These are phyloP conservation scores for Candidula unifasciata DNA, from an alignment of 2,888 invertebrate genomes.

Conservation along the genomic window DNA sequence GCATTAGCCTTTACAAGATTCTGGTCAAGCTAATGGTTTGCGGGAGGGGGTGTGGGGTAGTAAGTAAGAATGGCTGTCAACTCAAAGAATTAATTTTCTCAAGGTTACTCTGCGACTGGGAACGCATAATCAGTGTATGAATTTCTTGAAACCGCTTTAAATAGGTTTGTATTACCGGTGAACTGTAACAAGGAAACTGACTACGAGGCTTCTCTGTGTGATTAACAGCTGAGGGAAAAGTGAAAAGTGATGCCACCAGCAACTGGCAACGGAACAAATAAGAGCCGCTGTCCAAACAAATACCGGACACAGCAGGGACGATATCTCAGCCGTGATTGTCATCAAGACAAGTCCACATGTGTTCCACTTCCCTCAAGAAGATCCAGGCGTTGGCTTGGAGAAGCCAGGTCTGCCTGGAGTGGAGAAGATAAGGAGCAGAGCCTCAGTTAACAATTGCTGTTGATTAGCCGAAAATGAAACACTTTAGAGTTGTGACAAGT, in stretches of 20 bases:
- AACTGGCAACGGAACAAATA: neutral
- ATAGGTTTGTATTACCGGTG: neutral
- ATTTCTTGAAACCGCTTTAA: neutral
- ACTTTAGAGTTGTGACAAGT: too few relatives aligned
- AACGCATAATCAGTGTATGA: neutral
- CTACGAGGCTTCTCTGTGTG: neutral
- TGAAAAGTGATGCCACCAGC: neutral
- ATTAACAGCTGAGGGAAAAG: neutral
- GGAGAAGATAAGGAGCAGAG: too few relatives aligned
- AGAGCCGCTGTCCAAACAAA: neutral
- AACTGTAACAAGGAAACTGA: neutral
- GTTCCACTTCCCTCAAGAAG: conserved; percentile 13
- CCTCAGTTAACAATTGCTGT: too few relatives aligned
- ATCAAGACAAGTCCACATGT: conserved; percentile 24
- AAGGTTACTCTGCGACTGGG: too few relatives aligned
- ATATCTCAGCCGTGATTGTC: conserved; percentile 2
- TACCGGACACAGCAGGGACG: neutral
- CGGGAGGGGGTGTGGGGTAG: too few relatives aligned
- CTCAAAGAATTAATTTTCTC: too few relatives aligned
- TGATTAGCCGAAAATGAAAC: too few relatives aligned
- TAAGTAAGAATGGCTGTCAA: too few relatives aligned
- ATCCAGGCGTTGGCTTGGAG: neutral
- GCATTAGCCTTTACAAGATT: too few relatives aligned
- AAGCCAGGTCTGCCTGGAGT: neutral
- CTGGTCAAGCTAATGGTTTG: too few relatives aligned